These are phyloP conservation scores for Ophioderma brevispina DNA, from an alignment of 35 echinoderm and acorn worm species.

Conservation along the genomic window DNA sequence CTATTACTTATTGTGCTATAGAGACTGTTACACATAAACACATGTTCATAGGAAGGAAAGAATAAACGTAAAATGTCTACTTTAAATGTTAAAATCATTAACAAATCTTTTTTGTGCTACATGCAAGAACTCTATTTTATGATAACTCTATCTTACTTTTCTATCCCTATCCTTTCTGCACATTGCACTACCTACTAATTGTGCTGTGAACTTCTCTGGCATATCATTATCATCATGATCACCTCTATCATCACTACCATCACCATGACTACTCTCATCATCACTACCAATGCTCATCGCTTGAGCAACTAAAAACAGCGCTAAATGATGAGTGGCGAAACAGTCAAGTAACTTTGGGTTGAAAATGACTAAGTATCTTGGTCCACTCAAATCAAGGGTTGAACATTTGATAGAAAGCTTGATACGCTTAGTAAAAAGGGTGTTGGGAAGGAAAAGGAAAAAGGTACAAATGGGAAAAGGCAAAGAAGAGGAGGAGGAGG, in stretches of 20 bases:
- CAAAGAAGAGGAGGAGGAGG: too few species aligned
- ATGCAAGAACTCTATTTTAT: too few species aligned
- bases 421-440: slow-evolving; percentile 13
- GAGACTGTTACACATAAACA: too few species aligned
- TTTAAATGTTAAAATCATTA: too few species aligned
- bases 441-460: neutral
- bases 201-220: too few species aligned
- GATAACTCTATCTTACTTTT: too few species aligned
- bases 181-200: too few species aligned
- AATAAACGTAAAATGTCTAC: too few species aligned
- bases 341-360: neutral
- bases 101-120: too few species aligned
- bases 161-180: too few species aligned
- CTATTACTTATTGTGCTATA: too few species aligned
- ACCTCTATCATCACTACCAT: neutral
- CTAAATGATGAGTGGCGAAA: neutral
- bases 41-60: too few species aligned
- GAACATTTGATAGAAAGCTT: slow-evolving; percentile 16
- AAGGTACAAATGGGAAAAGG: neutral
- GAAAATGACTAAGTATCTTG: slow-evolving; percentile 5
- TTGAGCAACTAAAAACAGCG: neutral
- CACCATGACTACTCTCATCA: slow-evolving; percentile 5
- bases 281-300: neutral
- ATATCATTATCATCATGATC: neutral
- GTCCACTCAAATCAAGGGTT: neutral